phyloP scores from a whole-genome alignment of 2,888 invertebrate genomes.

The Clusia tigrina region DNA sequence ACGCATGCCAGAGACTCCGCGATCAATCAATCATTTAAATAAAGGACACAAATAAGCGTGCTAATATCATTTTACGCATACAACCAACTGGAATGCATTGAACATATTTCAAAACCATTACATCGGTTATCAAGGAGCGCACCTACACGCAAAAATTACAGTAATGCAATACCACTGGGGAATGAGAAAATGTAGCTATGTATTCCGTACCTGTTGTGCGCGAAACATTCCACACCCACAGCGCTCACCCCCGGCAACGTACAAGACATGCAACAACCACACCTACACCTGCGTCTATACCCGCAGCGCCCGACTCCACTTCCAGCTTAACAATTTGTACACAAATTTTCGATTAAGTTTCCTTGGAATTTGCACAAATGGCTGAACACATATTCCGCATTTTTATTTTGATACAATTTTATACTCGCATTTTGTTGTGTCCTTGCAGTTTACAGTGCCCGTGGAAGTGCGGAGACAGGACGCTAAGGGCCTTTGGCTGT shows the following conservation, averaged over 20 bases:
- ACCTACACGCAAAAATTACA: too few relatives aligned
- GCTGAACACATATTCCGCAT: constrained; percentile 46
- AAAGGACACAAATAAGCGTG: too few relatives aligned
- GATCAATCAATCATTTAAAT: too few relatives aligned
- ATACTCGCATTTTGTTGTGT: not conserved
- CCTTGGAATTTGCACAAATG: constrained; percentile 38
- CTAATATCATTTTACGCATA: too few relatives aligned
- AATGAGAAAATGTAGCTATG: too few relatives aligned
- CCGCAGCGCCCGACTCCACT: not conserved
- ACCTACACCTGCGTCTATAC: not conserved
- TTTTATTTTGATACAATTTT: constrained; percentile 3
- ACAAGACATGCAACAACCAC: too few relatives aligned
- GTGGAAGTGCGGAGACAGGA: not conserved
- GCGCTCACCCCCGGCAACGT: not conserved
- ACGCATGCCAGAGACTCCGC: too few relatives aligned
- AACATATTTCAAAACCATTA: too few relatives aligned
- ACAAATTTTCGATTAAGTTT: constrained; percentile 40
- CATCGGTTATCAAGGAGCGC: too few relatives aligned
- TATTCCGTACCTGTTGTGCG: too few relatives aligned
- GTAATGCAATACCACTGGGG: too few relatives aligned
- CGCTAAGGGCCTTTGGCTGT: not conserved
- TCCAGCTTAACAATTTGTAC: constrained; percentile 2
- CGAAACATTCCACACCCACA: not conserved
- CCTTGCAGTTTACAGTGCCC: not conserved
- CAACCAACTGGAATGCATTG: too few relatives aligned